A percentile compares a stretch with the other conserved stretches of the same genome.
phyloP scores from a whole-genome alignment of 2,888 invertebrate genomes.

The Pachycephus smyrnensis region DNA sequence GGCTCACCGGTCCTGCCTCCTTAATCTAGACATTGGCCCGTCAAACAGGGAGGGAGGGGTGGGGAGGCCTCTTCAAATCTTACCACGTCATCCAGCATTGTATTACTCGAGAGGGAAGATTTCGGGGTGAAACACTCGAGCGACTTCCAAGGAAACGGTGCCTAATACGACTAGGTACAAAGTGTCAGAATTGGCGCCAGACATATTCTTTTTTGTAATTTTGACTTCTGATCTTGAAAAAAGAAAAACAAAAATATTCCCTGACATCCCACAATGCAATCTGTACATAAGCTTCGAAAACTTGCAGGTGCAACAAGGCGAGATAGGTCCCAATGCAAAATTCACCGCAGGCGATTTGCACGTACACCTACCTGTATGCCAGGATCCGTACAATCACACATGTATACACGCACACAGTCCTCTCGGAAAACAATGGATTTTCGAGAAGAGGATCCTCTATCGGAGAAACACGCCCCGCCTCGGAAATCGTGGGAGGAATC shows the following conservation, averaged over 20 bases:
- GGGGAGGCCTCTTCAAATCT: conserved; percentile 20
- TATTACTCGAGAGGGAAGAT: neutral
- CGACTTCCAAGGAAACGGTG: conserved; percentile 5
- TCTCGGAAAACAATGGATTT: conserved; percentile 17
- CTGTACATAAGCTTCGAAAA: conserved; percentile 23
- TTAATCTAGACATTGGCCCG: conserved; percentile 3
- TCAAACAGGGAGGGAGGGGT: neutral
- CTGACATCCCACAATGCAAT: conserved; percentile 8
- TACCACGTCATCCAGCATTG: conserved; percentile 19
- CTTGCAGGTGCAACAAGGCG: conserved; percentile 5
- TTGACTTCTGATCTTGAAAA: neutral
- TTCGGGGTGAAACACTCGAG: conserved; percentile 3
- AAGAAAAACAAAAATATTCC: neutral
- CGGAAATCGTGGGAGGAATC: conserved; percentile 51
- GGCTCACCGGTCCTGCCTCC: neutral
- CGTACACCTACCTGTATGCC: neutral
- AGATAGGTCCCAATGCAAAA: neutral
- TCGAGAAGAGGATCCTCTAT: conserved; percentile 35
- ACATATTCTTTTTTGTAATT: neutral
- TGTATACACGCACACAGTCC: neutral
- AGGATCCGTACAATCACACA: neutral
- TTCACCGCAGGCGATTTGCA: neutral
- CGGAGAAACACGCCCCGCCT: conserved; percentile 36
- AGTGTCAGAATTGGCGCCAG: neutral
- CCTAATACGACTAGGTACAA: neutral